These are phyloP conservation scores for Thereva nobilitata DNA, from an alignment of 2,888 invertebrate species.

Conservation along the genomic window DNA sequence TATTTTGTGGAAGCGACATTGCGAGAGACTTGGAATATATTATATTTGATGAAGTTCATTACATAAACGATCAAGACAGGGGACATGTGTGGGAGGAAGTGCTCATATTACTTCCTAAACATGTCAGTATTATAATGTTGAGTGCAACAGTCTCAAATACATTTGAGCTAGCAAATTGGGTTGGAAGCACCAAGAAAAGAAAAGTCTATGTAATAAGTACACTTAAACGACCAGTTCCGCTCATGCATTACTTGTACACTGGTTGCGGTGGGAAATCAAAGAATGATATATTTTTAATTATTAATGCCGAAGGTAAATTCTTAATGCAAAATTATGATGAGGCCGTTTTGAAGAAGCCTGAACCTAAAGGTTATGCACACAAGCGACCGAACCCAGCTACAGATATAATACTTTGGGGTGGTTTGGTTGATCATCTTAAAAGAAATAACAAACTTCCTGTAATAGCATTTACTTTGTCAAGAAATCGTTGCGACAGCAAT, in stretches of 20 bases:
- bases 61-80: conserved; percentile 95
- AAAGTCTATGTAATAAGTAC: conserved; percentile 95
- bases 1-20: conserved; percentile 92
- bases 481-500: conserved; percentile 64
- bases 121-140: conserved; percentile 94
- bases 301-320: conserved; percentile 76
- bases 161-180: conserved; percentile 93
- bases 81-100: conserved; percentile 99
- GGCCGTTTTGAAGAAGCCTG: conserved; percentile 61
- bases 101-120: conserved; percentile 89
- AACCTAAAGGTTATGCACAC: conserved; percentile 48
- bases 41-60: conserved; percentile 99
- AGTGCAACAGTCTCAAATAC: conserved; percentile 99
- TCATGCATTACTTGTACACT: conserved; percentile 92
- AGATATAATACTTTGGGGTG: conserved; percentile 81
- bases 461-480: conserved; percentile 90
- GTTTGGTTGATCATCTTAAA: conserved; percentile 80
- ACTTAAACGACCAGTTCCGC: conserved; percentile 88
- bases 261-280: conserved; percentile 68
- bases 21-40: conserved; percentile 97
- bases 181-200: conserved; percentile 82
- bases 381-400: conserved; percentile 47
- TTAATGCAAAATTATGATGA: conserved; percentile 67
- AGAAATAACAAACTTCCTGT: conserved; percentile 86
- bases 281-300: conserved; percentile 76